Percentiles rank a stretch among this genome's conserved stretches.
Conservation (phyloP, 2,113 vertebrate species). For the Origma solitaria region DNA sequence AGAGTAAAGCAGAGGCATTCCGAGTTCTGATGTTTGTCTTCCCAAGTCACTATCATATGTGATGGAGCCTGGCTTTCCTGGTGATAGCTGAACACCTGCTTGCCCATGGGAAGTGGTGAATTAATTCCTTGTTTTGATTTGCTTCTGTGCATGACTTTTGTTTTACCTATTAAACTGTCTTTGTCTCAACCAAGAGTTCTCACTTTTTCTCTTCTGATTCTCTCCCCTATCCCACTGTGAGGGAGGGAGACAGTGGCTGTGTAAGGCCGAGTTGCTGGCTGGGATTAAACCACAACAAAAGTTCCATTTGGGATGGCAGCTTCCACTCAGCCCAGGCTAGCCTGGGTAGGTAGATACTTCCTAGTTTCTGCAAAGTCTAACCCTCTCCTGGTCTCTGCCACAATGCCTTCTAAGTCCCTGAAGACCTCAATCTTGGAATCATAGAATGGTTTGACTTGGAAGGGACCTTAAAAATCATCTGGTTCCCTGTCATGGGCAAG, state of each 20-base stretch:
- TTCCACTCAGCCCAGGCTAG: not conserved
- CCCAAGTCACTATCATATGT: accelerated
- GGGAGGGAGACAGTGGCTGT: too few species aligned
- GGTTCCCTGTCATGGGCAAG: not conserved
- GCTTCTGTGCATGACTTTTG: not conserved
- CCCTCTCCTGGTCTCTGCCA: not conserved
- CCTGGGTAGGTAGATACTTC: not conserved
- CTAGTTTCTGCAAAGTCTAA: not conserved
- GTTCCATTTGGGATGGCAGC: not conserved
- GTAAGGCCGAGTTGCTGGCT: not conserved
- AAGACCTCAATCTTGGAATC: not conserved
- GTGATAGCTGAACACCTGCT: not conserved
- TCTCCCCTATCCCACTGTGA: not conserved
- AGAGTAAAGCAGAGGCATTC: not conserved
- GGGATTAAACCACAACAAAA: not conserved
- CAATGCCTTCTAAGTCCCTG: not conserved
- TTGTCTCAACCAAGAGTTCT: not conserved
- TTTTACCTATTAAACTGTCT: not conserved
- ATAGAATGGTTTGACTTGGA: not conserved
- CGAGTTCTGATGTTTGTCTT: not conserved
- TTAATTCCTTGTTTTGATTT: not conserved
- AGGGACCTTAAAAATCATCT: not conserved
- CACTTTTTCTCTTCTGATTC: not conserved
- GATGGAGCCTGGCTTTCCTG: not conserved
- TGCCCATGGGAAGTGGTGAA: not conserved